Percentiles rank a stretch among this genome's conserved stretches.
Evolutionary conservation across 2,888 invertebrate genomes (phyloP).

Genomic region (Saturnia pavonia): DNA sequence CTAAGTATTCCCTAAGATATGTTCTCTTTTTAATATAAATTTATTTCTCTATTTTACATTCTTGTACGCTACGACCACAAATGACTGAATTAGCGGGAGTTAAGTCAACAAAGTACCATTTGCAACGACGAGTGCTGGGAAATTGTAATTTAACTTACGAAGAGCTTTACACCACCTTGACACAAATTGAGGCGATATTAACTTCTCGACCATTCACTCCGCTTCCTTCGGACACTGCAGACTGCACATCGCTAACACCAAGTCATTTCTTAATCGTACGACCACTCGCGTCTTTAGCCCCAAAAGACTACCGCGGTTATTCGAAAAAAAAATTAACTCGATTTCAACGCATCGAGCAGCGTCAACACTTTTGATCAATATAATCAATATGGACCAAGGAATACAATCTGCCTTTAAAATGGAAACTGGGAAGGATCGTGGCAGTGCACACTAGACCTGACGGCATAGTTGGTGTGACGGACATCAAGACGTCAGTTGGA

Average conservation of each 20-base stretch:
- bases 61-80: no score
- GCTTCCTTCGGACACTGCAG: slow-evolving; percentile 24
- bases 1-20: no score
- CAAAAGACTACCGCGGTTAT: no score
- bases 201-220: slow-evolving; percentile 29
- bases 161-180: slow-evolving; percentile 24
- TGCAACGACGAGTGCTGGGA: slow-evolving; percentile 26
- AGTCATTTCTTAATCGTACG: slow-evolving; percentile 29
- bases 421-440: slow-evolving; percentile 16
- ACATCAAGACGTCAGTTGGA: not conserved
- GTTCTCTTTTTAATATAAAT: no score
- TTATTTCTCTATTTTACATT: no score
- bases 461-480: not conserved
- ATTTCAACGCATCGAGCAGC: slow-evolving; percentile 22
- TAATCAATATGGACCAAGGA: slow-evolving; percentile 21
- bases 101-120: slow-evolving; percentile 25
- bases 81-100: no score
- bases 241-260: slow-evolving; percentile 25
- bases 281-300: not conserved
- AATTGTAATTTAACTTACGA: slow-evolving; percentile 29
- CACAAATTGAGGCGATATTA: slow-evolving; percentile 28
- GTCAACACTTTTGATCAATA: slow-evolving; percentile 27
- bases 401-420: slow-evolving; percentile 16
- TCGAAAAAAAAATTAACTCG: slow-evolving; percentile 18
- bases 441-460: slow-evolving; percentile 13